phyloP scores from a whole-genome alignment of 2,797 vertebrate genomes.

The Pipistrellus kuhlii region DNA sequence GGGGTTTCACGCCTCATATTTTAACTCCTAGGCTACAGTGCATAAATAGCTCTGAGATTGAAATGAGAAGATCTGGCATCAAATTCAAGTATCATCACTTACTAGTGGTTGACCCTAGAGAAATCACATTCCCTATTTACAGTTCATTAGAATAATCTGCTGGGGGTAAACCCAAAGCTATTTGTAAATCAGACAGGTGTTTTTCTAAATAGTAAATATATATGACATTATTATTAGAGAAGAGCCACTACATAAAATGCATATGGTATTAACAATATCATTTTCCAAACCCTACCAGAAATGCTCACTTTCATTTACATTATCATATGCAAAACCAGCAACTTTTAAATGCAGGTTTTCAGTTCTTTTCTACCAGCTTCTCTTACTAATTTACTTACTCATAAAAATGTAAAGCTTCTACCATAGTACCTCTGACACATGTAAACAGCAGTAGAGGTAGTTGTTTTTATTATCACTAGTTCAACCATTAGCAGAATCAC shows the following conservation, averaged over 20 bases:
- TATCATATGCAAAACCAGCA: neutral
- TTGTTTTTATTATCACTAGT: neutral
- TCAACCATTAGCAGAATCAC: neutral
- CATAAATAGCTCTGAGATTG: neutral
- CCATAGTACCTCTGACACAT: neutral
- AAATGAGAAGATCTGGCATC: slow-evolving; percentile 23
- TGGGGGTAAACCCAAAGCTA: neutral
- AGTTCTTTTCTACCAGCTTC: neutral
- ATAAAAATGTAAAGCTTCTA: neutral
- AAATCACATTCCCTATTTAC: neutral
- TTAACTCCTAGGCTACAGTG: neutral
- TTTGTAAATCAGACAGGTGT: neutral
- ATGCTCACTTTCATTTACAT: slow-evolving; percentile 43
- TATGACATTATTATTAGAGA: neutral
- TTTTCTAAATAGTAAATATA: slow-evolving; percentile 10
- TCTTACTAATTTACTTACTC: slow-evolving; percentile 27
- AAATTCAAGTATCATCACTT: neutral
- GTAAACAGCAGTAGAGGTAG: neutral
- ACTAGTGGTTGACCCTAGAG: neutral
- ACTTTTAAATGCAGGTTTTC: neutral
- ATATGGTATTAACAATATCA: neutral
- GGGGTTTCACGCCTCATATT: neutral
- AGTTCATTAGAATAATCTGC: neutral
- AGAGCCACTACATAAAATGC: neutral
- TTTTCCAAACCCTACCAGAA: slow-evolving; percentile 19